These are phyloP conservation scores for Archips crataeganus DNA, from an alignment of 2,888 invertebrate species.

Conservation along the genomic window DNA sequence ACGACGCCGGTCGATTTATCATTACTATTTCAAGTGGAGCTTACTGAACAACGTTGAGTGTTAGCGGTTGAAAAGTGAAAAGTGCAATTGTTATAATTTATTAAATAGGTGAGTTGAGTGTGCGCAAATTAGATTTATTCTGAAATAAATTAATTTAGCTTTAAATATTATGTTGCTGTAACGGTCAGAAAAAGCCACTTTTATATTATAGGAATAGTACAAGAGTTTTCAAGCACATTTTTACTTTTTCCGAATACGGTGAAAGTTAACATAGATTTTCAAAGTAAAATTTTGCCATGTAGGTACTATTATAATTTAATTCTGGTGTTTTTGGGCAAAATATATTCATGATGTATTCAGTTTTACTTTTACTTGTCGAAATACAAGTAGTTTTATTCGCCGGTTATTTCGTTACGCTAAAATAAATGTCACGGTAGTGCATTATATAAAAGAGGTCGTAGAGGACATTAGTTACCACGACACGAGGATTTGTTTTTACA, in stretches of 20 bases:
- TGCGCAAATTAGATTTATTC: not conserved
- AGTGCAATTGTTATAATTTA: slow-evolving; percentile 22
- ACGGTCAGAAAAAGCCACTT: not conserved
- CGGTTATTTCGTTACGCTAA: slow-evolving; percentile 10
- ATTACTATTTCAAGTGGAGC: slow-evolving; percentile 40
- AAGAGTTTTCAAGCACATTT: slow-evolving; percentile 16
- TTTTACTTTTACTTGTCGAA: not conserved
- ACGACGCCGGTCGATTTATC: slow-evolving; percentile 41
- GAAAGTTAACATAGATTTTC: slow-evolving; percentile 29
- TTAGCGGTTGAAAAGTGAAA: slow-evolving; percentile 20
- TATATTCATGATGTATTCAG: not conserved
- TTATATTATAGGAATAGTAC: not conserved
- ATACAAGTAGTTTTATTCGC: not conserved
- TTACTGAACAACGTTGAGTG: slow-evolving; percentile 40
- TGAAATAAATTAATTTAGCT: not conserved
- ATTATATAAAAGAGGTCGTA: slow-evolving; percentile 38
- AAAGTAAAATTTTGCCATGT: not conserved
- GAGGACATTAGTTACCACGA: slow-evolving; percentile 26
- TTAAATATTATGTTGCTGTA: not conserved
- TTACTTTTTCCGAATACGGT: slow-evolving; percentile 19
- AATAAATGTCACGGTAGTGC: slow-evolving; percentile 2
- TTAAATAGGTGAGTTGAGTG: slow-evolving; percentile 29
- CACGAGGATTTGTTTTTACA: not conserved
- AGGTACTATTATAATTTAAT: not conserved
- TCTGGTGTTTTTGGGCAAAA: not conserved